Percentiles rank a stretch among this genome's conserved stretches.
phyloP scores from a whole-genome alignment of 2,888 invertebrate genomes.

The Spisula subtruncata region DNA sequence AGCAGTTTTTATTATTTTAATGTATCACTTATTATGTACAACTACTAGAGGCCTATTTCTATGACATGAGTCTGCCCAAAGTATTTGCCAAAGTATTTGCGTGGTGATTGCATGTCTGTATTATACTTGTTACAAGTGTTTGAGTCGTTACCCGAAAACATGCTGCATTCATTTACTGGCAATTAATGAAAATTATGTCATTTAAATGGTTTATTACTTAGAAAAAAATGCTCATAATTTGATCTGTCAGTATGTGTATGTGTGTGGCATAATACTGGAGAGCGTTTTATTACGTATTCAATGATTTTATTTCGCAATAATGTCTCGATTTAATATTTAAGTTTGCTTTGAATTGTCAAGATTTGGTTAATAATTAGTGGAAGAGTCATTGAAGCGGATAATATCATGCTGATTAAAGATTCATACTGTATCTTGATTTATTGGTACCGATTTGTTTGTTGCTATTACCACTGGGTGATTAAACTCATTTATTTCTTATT shows the following conservation, averaged over 20 bases:
- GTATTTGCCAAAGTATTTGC: too few relatives aligned
- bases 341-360: background rate
- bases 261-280: background rate
- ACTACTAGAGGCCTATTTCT: too few relatives aligned
- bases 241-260: conserved; percentile 15
- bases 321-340: background rate
- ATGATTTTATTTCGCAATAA: conserved; percentile 15
- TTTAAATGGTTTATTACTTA: background rate
- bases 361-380: background rate
- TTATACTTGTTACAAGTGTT: too few relatives aligned
- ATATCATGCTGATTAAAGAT: background rate
- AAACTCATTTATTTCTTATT: too few relatives aligned
- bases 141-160: background rate
- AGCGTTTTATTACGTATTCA: background rate
- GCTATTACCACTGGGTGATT: too few relatives aligned
- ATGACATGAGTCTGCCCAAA: too few relatives aligned
- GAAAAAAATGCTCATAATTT: background rate
- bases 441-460: too few relatives aligned
- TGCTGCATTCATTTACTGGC: background rate
- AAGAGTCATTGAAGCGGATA: background rate
- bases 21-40: too few relatives aligned
- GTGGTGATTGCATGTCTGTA: too few relatives aligned
- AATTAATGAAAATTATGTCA: conserved; percentile 11
- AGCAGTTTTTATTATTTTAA: too few relatives aligned
- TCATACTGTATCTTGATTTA: background rate